A percentile compares a stretch with the other conserved stretches of the same genome.
Conservation (phyloP, 2,113 vertebrate genomes). For the Numida meleagris region DNA sequence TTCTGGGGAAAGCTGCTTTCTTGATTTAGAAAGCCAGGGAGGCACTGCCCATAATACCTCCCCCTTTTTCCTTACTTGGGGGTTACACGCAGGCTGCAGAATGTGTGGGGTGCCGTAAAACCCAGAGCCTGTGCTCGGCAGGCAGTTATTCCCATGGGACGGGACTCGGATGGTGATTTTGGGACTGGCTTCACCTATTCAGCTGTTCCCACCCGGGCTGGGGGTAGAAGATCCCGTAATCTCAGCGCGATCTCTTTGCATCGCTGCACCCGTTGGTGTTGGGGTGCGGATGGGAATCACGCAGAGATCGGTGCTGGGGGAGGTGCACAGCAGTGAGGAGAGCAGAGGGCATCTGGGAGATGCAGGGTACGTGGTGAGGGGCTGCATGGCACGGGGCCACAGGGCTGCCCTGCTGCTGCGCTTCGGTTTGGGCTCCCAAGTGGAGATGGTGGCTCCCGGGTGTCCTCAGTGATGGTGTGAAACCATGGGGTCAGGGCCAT, state of each 20-base stretch:
- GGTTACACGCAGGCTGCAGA: background rate
- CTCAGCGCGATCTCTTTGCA: background rate
- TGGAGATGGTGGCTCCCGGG: background rate
- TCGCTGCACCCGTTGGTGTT: accelerated
- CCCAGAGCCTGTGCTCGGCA: accelerated
- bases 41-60: accelerated
- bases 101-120: accelerated
- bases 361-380: accelerated
- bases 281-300: accelerated
- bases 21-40: background rate
- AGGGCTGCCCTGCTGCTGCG: accelerated
- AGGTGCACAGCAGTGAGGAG: accelerated
- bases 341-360: accelerated
- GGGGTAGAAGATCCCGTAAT: background rate
- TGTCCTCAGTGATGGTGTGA: background rate
- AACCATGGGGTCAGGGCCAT: background rate
- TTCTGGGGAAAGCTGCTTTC: background rate
- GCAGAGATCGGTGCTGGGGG: background rate
- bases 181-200: background rate
- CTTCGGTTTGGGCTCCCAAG: background rate
- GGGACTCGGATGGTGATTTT: background rate
- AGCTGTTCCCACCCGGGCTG: background rate
- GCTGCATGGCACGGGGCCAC: accelerated
- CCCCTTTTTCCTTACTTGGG: background rate
- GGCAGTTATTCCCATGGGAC: background rate